These are phyloP conservation scores for Adelosebastes latens DNA, from an alignment of 2,797 vertebrate species.

Conservation along the genomic window DNA sequence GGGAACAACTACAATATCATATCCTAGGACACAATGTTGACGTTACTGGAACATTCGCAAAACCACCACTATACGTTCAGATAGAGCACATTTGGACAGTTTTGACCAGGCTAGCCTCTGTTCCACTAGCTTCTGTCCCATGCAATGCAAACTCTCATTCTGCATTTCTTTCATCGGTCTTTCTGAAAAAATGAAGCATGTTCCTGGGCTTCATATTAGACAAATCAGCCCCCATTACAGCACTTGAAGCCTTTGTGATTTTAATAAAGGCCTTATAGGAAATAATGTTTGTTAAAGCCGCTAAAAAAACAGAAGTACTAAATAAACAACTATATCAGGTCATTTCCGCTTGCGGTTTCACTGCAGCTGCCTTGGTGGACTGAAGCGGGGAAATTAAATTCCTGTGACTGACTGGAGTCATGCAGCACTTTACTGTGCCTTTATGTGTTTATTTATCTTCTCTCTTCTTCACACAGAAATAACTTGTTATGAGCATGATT, in stretches of 20 bases:
- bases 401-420: background rate
- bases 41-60: background rate
- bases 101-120: background rate
- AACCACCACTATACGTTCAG: background rate
- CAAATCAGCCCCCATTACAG: background rate
- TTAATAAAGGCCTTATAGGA: background rate
- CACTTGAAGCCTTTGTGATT: background rate
- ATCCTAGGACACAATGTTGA: background rate
- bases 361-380: background rate
- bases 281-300: background rate
- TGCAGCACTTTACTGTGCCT: background rate
- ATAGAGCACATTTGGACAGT: background rate
- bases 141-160: background rate
- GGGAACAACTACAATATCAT: background rate
- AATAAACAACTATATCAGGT: background rate
- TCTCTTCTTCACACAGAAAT: background rate
- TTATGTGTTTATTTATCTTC: background rate
- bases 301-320: background rate
- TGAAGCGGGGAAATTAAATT: background rate
- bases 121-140: background rate
- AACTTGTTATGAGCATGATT: background rate
- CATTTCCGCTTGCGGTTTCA: background rate
- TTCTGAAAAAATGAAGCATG: background rate
- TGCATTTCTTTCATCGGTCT: background rate
- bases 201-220: background rate